These are phyloP conservation scores for Rhabdomys dilectus DNA, from an alignment of 2,113 vertebrate species.

Conservation along the genomic window DNA sequence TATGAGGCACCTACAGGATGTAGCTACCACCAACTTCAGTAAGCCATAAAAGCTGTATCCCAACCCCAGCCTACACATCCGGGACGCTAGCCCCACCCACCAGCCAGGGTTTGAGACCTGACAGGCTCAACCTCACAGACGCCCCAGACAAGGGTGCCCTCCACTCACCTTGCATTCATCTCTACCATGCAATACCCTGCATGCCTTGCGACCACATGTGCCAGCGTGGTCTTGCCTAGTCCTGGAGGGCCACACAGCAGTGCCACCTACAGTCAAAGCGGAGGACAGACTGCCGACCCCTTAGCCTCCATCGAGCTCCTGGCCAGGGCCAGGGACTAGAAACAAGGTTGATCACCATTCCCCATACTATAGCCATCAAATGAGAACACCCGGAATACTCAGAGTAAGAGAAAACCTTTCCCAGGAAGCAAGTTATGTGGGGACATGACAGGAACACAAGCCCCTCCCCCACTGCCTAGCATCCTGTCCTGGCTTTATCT, in stretches of 20 bases:
- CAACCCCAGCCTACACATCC: accelerated
- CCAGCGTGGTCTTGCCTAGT: slow-evolving; percentile 96
- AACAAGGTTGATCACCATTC: background rate
- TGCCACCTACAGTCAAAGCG: slow-evolving; percentile 88
- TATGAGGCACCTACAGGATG: background rate
- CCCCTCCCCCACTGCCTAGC: accelerated
- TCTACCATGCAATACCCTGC: slow-evolving; percentile 97
- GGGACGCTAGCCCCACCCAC: background rate
- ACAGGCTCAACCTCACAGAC: background rate
- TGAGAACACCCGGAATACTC: background rate
- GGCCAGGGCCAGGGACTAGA: background rate
- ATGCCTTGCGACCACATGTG: slow-evolving; percentile 95
- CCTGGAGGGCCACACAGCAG: slow-evolving; percentile 96
- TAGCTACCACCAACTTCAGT: background rate
- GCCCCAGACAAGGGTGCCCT: accelerated
- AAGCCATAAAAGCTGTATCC: accelerated
- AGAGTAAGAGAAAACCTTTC: background rate
- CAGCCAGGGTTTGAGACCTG: background rate
- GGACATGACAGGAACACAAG: background rate
- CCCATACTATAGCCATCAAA: background rate
- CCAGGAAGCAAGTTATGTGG: accelerated
- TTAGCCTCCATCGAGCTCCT: background rate
- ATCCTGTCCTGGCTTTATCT: accelerated
- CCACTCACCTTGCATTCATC: slow-evolving; percentile 95
- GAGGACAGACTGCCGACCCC: accelerated